These are phyloP conservation scores for Cancer borealis DNA, from an alignment of 2,888 invertebrate species.

Conservation along the genomic window DNA sequence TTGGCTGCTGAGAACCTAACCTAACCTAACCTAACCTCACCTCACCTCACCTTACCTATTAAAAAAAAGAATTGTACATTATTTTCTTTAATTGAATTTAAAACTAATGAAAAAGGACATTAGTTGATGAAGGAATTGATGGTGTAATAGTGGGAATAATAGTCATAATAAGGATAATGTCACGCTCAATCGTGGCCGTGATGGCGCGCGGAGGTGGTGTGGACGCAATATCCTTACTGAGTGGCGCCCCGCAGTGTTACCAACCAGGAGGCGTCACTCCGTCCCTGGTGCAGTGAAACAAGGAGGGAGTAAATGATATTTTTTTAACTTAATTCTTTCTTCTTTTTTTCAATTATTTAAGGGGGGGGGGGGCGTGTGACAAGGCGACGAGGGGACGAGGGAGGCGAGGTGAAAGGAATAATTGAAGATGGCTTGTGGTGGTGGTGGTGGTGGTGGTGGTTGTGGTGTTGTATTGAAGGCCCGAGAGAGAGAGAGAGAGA, in stretches of 20 bases:
- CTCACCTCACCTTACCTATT: too few relatives aligned
- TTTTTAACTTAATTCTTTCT: neutral
- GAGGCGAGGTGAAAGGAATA: neutral
- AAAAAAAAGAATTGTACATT: too few relatives aligned
- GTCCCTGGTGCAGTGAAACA: neutral
- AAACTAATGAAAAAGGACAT: neutral
- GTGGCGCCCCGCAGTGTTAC: conserved; percentile 42
- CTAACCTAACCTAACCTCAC: neutral
- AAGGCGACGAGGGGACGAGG: neutral
- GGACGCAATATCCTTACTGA: conserved; percentile 31
- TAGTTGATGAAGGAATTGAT: neutral
- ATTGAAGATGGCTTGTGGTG: neutral
- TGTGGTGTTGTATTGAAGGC: neutral
- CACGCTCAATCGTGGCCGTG: neutral
- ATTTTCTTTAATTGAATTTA: neutral
- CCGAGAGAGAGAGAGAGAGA: neutral
- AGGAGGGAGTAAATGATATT: conserved; percentile 52
- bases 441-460: neutral
- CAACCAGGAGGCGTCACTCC: neutral
- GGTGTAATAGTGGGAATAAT: neutral
- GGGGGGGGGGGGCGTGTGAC: neutral
- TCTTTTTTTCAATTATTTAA: neutral
- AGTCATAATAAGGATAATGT: neutral
- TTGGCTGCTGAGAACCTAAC: neutral
- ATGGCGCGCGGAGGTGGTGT: neutral